A percentile compares a stretch with the other conserved stretches of the same genome.
Evolutionary conservation across 2,888 invertebrate genomes (phyloP).

Genomic region (Eupeodes luniger): DNA sequence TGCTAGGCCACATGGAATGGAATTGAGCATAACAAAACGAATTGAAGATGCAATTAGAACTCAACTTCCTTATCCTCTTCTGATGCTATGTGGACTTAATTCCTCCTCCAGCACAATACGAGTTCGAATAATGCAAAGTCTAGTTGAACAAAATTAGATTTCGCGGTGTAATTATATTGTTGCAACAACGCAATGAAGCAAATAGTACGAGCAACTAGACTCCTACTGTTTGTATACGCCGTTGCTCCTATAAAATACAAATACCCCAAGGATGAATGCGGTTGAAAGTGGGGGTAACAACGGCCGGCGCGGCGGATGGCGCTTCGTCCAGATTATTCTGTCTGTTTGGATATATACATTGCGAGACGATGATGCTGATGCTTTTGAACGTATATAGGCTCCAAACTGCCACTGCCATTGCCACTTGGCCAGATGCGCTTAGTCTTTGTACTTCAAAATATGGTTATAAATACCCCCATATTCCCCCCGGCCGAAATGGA

Average conservation of each 20-base stretch:
- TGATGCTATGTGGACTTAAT: slow-evolving; percentile 58
- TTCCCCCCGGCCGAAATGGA: not conserved
- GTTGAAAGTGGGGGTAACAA: not conserved
- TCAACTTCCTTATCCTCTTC: slow-evolving; percentile 69
- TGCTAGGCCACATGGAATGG: not conserved
- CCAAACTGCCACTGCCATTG: slow-evolving; percentile 59
- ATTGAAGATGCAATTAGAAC: slow-evolving; percentile 72
- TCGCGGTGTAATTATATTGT: slow-evolving; percentile 70
- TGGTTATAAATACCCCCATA: slow-evolving; percentile 21
- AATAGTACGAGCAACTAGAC: slow-evolving; percentile 12
- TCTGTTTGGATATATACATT: slow-evolving; percentile 3
- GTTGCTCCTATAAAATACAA: slow-evolving; percentile 1
- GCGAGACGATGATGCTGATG: slow-evolving; percentile 2
- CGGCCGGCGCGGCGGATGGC: slow-evolving; percentile 24
- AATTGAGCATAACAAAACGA: slow-evolving; percentile 14
- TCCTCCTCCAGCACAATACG: slow-evolving; percentile 32
- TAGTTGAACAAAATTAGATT: slow-evolving; percentile 75
- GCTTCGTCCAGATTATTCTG: slow-evolving; percentile 17
- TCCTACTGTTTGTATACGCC: slow-evolving; percentile 5
- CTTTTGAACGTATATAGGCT: slow-evolving; percentile 55
- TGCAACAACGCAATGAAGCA: slow-evolving; percentile 36
- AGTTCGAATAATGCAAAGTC: slow-evolving; percentile 54
- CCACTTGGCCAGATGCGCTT: slow-evolving; percentile 72
- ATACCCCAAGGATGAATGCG: slow-evolving; percentile 38
- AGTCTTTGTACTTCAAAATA: slow-evolving; percentile 52